Base-by-base conservation (phyloP, 1,140 invertebrate genomes). In the Drosophila takahashii region DNA sequence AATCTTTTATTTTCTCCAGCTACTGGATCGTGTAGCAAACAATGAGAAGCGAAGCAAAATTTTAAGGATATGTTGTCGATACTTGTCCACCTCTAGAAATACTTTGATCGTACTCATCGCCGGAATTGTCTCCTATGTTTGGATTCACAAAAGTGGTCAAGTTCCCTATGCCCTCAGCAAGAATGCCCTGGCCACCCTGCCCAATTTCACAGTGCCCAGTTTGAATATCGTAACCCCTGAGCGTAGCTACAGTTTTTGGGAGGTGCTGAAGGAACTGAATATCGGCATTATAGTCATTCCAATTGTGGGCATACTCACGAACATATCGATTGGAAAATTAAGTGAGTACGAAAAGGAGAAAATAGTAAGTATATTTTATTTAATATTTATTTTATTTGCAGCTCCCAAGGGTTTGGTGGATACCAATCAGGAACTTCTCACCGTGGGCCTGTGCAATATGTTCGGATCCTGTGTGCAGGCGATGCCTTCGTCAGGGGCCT, bases 271-370 rank as follows among this genome's bases (percentile, higher is more conserved):
- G 13, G 93, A 94, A 58, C 93, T 97, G 34, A 95, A 95, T n/a
- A 93, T 95, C 13, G 95, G 95, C 1, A 93, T 98, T 7, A 86
- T 96, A 51, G 94, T 97, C 11, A 93, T 97, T 51, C 96, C 97
- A 27, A 89, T 98, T 11, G 94, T 97, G 44, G 96, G 96, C 61
- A 95, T 97, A 13, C 93, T 98, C 13, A 96, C 96, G 45, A 97
- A 97, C 79, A 96, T 97, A 66, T 97, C 97, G 4, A 97, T 98
- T 73, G 96, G 96, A 8, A 98, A 98, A 93, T 96, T 97, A 79
- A 94, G 96, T 96, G 90, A 94, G 94, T 94, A 51, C n/a, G n/a
- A 4, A 0, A 1, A n/a, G 5, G 3, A 22, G 10, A 11, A 0
- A 9, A 4, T 16, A 54, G 11, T 58, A 41, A 6, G 0, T 15